These are phyloP conservation scores for Smutsia gigantea DNA, from an alignment of 2,797 vertebrate genomes.

Conservation along the genomic window DNA sequence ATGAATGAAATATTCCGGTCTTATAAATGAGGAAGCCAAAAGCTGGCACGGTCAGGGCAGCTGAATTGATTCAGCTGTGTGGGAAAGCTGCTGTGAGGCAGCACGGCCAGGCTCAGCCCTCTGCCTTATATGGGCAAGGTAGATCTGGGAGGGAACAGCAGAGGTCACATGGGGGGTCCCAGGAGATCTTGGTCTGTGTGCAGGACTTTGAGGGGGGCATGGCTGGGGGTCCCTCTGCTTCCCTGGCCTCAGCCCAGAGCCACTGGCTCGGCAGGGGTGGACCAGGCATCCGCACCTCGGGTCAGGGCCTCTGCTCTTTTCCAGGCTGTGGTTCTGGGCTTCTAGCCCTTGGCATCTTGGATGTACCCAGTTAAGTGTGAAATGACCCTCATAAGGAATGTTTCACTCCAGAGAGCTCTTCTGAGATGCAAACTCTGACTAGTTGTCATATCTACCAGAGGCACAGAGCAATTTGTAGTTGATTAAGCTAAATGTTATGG, in stretches of 20 bases:
- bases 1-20: neutral
- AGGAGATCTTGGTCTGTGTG: neutral
- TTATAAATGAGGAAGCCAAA: neutral
- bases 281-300: neutral
- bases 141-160: too few relatives aligned
- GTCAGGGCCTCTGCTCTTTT: rapidly evolving
- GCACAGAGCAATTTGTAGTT: neutral
- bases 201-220: rapidly evolving
- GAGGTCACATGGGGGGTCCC: neutral
- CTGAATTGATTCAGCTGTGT: rapidly evolving
- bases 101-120: neutral
- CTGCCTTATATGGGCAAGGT: neutral
- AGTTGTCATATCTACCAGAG: neutral
- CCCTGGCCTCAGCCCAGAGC: neutral
- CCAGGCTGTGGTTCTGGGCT: rapidly evolving
- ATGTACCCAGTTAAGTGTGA: neutral
- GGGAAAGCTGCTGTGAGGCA: rapidly evolving
- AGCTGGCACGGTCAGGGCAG: neutral
- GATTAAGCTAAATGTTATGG: neutral
- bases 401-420: neutral
- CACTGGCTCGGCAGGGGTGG: rapidly evolving
- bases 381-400: neutral
- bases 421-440: neutral
- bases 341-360: neutral
- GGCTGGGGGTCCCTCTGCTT: neutral